Evolutionary conservation across 2,797 vertebrate genomes (phyloP).

Genomic region (Fundulus diaphanus): DNA sequence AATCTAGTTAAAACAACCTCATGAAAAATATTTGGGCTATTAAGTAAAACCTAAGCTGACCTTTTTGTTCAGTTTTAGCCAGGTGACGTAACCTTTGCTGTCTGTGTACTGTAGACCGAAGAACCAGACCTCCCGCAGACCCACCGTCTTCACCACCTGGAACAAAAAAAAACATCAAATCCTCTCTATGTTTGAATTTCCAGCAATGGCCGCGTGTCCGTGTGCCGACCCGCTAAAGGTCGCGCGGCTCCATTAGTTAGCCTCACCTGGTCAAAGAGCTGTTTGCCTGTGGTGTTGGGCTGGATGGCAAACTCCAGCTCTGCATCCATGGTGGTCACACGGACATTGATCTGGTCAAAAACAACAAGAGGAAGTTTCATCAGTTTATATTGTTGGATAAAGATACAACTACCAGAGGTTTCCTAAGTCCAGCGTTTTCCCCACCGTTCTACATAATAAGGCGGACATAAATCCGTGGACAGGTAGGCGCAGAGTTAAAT

Average conservation of each 20-base stretch:
- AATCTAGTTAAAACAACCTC: too few species aligned
- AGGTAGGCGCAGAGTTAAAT: too few species aligned
- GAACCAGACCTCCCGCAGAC: conserved; percentile 97
- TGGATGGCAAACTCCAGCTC: conserved; percentile 98
- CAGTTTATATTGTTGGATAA: background rate
- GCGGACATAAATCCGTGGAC: too few species aligned
- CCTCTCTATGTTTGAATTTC: background rate
- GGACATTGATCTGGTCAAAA: conserved; percentile 89
- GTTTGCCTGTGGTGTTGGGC: conserved; percentile 96
- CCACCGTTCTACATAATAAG: too few species aligned
- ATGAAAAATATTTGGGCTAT: too few species aligned
- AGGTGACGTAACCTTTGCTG: conserved; percentile 96
- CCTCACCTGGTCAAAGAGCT: conserved; percentile 97
- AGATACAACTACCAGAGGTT: background rate
- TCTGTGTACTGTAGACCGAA: conserved; percentile 97
- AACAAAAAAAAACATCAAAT: background rate
- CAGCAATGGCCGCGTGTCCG: too few species aligned
- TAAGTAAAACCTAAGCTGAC: conserved; percentile 66
- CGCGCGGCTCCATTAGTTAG: background rate
- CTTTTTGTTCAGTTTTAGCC: conserved; percentile 99
- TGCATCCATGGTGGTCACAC: conserved; percentile 98
- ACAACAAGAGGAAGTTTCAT: background rate
- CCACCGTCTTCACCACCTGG: conserved; percentile 98
- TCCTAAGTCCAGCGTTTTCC: background rate
- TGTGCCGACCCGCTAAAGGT: background rate